phyloP scores from a whole-genome alignment of 2,113 vertebrate genomes.

The Emydocephalus ijimae region DNA sequence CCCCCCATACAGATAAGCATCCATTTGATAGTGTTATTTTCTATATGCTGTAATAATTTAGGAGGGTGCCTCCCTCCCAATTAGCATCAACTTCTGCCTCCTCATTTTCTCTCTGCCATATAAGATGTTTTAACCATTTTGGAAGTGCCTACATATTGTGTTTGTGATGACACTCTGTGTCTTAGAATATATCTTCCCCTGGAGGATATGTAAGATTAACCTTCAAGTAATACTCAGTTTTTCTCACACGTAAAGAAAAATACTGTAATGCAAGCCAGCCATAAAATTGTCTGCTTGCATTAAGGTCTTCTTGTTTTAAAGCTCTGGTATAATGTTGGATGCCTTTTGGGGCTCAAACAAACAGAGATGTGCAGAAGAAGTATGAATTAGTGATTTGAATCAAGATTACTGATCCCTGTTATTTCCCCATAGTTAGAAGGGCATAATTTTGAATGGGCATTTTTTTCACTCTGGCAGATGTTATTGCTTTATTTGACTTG shows the following conservation, averaged over 20 bases:
- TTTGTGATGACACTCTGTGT: background rate
- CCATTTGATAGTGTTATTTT: conserved; percentile 13
- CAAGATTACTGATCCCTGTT: background rate
- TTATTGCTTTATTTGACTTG: background rate
- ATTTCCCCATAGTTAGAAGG: conserved; percentile 18
- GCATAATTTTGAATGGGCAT: conserved; percentile 3
- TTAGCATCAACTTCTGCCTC: background rate
- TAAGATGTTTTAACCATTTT: conserved; percentile 16
- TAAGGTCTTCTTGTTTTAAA: conserved; percentile 16
- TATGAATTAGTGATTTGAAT: background rate
- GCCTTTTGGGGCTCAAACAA: conserved; percentile 32
- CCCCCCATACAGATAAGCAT: background rate
- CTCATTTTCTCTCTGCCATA: conserved; percentile 13
- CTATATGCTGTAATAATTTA: conserved; percentile 27
- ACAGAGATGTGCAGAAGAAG: background rate
- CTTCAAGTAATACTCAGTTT: background rate
- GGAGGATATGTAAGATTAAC: conserved; percentile 14
- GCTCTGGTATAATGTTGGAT: conserved; percentile 30
- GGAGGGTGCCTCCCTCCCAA: background rate
- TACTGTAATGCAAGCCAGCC: background rate
- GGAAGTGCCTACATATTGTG: background rate
- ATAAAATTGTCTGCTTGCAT: background rate
- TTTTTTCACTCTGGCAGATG: background rate
- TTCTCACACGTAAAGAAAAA: conserved; percentile 16
- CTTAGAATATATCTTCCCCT: background rate